Evolutionary conservation across 1,140 invertebrate species (phyloP).

Genomic region (Holotrichia oblita): DNA sequence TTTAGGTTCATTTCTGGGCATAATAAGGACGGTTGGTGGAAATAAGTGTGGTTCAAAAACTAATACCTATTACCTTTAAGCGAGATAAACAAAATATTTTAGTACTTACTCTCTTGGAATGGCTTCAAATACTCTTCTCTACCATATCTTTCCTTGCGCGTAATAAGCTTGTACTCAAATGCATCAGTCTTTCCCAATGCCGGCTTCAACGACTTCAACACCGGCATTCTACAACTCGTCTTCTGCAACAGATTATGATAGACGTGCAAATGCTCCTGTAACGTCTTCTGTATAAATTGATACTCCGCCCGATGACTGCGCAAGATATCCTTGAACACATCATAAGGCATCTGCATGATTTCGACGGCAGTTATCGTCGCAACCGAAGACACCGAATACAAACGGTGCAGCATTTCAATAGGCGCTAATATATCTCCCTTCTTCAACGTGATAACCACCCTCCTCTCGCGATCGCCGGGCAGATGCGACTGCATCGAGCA

Average conservation of each 20-base stretch:
- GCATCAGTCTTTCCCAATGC: not conserved
- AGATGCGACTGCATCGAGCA: constrained; percentile 33
- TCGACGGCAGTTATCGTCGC: constrained; percentile 23
- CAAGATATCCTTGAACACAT: constrained; percentile 29
- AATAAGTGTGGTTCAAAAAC: too few relatives aligned
- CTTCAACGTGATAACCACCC: constrained; percentile 11
- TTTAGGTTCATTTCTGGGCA: too few relatives aligned
- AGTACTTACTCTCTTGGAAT: constrained; percentile 14
- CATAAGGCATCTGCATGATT: constrained; percentile 29
- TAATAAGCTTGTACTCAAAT: constrained; percentile 18
- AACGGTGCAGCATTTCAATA: constrained; percentile 26
- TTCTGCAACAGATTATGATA: constrained; percentile 27
- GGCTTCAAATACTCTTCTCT: constrained; percentile 23
- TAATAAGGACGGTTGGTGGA: too few relatives aligned
- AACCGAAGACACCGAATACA: constrained; percentile 5
- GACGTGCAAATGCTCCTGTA: not conserved
- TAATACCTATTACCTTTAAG: too few relatives aligned
- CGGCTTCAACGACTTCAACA: not conserved
- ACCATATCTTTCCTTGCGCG: not conserved
- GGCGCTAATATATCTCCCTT: constrained; percentile 31
- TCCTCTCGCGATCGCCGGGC: constrained; percentile 16
- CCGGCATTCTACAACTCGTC: constrained; percentile 23
- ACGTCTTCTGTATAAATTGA: not conserved
- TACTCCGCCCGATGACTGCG: not conserved
- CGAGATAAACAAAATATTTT: not conserved